Evolutionary conservation across 2,113 vertebrate genomes (phyloP).

Genomic region (Melanerpes aurifrons): DNA sequence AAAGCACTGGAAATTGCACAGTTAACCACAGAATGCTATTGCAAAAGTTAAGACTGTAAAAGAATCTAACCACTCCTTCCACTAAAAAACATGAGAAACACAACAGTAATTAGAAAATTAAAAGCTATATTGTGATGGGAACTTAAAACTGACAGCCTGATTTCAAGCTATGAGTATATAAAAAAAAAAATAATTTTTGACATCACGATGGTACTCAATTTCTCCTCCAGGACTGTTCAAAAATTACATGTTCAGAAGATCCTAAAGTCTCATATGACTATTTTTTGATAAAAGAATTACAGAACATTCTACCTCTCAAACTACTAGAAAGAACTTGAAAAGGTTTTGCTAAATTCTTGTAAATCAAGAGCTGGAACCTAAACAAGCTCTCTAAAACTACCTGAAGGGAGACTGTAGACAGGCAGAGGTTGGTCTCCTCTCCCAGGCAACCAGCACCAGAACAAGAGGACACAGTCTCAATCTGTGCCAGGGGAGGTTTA

Average conservation of each 20-base stretch:
- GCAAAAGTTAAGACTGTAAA: neutral
- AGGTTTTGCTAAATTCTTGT: neutral
- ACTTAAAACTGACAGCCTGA: neutral
- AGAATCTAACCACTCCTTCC: neutral
- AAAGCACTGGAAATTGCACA: neutral
- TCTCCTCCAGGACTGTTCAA: neutral
- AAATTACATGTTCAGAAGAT: rapidly evolving
- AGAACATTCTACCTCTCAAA: neutral
- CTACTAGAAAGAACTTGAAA: neutral
- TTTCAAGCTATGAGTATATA: rapidly evolving
- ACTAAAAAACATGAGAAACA: neutral
- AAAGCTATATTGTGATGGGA: neutral
- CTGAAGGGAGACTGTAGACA: too few species aligned
- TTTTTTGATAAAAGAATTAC: neutral
- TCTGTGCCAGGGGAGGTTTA: too few species aligned
- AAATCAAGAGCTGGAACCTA: neutral
- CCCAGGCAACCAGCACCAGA: too few species aligned
- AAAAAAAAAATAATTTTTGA: neutral
- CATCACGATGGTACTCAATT: neutral
- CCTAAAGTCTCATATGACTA: neutral
- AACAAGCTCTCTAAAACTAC: too few species aligned
- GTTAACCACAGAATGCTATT: neutral
- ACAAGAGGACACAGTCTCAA: too few species aligned
- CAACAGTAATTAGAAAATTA: neutral
- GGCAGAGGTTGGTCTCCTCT: too few species aligned